These are phyloP conservation scores for Syncerus caffer DNA, from an alignment of 2,797 vertebrate species.

Conservation along the genomic window DNA sequence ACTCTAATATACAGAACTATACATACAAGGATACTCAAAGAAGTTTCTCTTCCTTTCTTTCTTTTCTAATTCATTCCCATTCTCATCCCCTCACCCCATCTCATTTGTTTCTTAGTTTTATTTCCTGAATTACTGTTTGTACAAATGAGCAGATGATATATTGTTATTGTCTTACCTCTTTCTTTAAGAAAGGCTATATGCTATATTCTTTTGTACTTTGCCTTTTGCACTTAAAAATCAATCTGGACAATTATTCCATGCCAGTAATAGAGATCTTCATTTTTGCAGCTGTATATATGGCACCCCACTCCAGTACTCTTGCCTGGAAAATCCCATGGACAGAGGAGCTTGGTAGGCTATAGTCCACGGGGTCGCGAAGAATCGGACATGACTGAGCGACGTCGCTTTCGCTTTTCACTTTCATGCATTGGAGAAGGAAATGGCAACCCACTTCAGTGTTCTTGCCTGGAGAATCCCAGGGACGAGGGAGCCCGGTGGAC, in stretches of 20 bases:
- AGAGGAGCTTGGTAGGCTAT: too few species aligned
- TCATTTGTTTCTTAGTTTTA: constrained; percentile 30
- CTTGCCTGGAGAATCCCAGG: too few species aligned
- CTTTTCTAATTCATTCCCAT: not conserved
- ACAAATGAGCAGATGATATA: not conserved
- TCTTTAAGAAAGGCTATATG: not conserved
- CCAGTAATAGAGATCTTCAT: not conserved
- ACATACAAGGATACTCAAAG: not conserved
- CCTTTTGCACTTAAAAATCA: not conserved
- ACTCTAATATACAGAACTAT: not conserved
- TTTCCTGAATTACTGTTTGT: not conserved
- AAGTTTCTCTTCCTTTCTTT: not conserved
- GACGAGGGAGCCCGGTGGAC: too few species aligned
- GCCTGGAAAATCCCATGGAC: too few species aligned
- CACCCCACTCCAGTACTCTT: too few species aligned
- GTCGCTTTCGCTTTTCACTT: too few species aligned
- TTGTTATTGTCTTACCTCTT: not conserved
- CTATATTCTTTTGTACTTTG: not conserved
- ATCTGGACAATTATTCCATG: not conserved
- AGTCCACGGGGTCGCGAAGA: too few species aligned
- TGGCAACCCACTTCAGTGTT: too few species aligned
- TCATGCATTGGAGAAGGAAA: too few species aligned
- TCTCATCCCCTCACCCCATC: not conserved
- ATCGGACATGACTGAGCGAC: too few species aligned
- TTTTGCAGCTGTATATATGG: not conserved